These are phyloP conservation scores for Megaustenia siamemsis DNA, from an alignment of 2,888 invertebrate genomes.

Conservation along the genomic window DNA sequence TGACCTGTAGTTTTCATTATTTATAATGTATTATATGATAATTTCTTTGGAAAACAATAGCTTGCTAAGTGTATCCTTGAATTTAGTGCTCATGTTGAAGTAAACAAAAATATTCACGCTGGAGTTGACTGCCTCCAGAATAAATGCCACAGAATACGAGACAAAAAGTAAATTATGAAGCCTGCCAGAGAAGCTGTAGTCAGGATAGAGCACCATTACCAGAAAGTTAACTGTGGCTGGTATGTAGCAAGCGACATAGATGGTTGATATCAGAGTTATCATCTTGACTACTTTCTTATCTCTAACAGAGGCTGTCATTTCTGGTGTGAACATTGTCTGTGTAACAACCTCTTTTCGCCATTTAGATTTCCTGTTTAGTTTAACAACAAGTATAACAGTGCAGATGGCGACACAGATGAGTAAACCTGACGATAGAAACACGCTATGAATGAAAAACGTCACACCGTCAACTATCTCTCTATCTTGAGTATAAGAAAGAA, in stretches of 20 bases:
- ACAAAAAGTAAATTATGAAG: not conserved
- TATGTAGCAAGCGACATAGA: conserved; percentile 11
- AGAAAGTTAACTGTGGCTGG: conserved; percentile 19
- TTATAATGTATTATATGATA: no score
- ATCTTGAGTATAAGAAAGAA: not conserved
- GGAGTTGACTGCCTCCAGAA: not conserved
- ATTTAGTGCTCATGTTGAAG: conserved; percentile 21
- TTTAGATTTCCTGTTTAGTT: conserved; percentile 22
- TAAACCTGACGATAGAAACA: not conserved
- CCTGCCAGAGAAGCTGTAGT: not conserved
- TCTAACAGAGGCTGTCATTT: not conserved
- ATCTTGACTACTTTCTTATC: conserved; percentile 19
- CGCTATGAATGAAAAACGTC: not conserved
- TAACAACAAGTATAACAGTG: conserved; percentile 15
- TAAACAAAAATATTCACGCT: conserved; percentile 25
- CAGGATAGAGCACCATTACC: not conserved
- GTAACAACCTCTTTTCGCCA: not conserved
- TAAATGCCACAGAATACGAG: not conserved
- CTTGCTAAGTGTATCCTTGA: not conserved
- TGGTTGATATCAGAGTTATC: conserved; percentile 4
- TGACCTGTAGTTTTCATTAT: no score
- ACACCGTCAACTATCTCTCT: not conserved
- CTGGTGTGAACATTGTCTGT: no score
- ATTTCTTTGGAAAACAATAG: no score
- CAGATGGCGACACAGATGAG: conserved; percentile 14